Evolutionary conservation across 1,140 invertebrate genomes (phyloP).

Genomic region (Ips typographus): DNA sequence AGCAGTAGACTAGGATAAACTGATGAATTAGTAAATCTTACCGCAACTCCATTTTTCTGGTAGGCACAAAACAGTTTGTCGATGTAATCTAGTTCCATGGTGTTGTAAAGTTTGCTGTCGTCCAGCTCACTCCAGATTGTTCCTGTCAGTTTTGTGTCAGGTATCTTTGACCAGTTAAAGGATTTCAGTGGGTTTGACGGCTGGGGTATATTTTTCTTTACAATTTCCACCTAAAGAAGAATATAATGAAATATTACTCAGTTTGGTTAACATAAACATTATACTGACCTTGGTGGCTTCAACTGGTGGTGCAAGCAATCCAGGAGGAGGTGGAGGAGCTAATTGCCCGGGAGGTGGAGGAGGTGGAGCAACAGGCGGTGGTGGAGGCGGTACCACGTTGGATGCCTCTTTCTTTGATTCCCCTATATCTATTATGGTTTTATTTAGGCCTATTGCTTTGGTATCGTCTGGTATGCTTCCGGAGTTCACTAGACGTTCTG

Average conservation of each 20-base stretch:
- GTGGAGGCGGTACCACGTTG: slow-evolving; percentile 58
- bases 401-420: slow-evolving; percentile 53
- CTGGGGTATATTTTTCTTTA: slow-evolving; percentile 80
- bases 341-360: slow-evolving; percentile 56
- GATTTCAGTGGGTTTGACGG: slow-evolving; percentile 91
- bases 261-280: not conserved
- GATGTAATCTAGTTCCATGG: slow-evolving; percentile 89
- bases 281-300: slow-evolving; percentile 54
- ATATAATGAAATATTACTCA: not conserved
- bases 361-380: slow-evolving; percentile 61
- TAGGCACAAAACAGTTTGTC: slow-evolving; percentile 95
- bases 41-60: slow-evolving; percentile 83
- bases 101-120: slow-evolving; percentile 88
- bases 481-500: slow-evolving; percentile 79
- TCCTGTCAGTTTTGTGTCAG: slow-evolving; percentile 82
- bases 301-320: slow-evolving; percentile 59
- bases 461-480: slow-evolving; percentile 91
- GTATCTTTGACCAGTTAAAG: slow-evolving; percentile 96
- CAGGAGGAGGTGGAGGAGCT: slow-evolving; percentile 55
- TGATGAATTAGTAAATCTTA: slow-evolving; percentile 49
- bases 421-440: slow-evolving; percentile 42
- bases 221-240: slow-evolving; percentile 53
- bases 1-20: slow-evolving; percentile 2
- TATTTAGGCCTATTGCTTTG: slow-evolving; percentile 63
- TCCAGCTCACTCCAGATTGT: slow-evolving; percentile 95